Base-by-base conservation (phyloP, 2,888 invertebrate genomes). In the Andrena trimmerana region DNA sequence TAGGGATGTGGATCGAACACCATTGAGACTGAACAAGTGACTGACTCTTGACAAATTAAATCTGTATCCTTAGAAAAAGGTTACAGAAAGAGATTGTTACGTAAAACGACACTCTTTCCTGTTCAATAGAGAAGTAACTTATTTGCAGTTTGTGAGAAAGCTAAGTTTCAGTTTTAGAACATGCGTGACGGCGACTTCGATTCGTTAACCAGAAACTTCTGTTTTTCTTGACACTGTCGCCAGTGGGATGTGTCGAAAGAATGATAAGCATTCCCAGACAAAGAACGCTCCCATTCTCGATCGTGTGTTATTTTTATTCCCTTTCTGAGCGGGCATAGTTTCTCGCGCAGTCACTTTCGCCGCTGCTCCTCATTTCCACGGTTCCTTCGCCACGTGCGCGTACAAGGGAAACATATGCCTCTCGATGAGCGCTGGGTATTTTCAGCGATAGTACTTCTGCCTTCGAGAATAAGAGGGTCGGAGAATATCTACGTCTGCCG, bases 321-420 rank as follows among this genome's bases (percentile, higher is more conserved):
- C 62, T 81, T 75, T 71, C 62, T 60, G 36, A 4, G 69, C 76
- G 16, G 54, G 76, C 79, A 78, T 60, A 71, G 62, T 81, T 72
- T 57, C 67, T 74, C 54, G 57, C 66, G 60, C 65, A 74, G 71
- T 68, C 83, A 85, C 80, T 84, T 84, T 86, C 68, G 76, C 50
- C 48, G 31, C 24, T 13, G 48, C 52, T 80, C 60, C 71, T 73
- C 78, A 42, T 71, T 78, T 78, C 66, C 75, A 73, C 10, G 33
- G 13, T 0, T 33, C 31, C 42, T 20, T n/a, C 72, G 78, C 72
- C 85, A 85, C 78, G 80, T 81, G 85, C 78, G 72, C 31, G 62
- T 62, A 54, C 69, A 50, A 57, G 60, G 77, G 72, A 76, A 88
- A 82, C 86, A 88, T 83, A 86, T 85, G 85, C 85, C 86, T 36